Base-by-base conservation (phyloP, 2,888 invertebrate genomes). In the Ecdyonurus torrentis region DNA sequence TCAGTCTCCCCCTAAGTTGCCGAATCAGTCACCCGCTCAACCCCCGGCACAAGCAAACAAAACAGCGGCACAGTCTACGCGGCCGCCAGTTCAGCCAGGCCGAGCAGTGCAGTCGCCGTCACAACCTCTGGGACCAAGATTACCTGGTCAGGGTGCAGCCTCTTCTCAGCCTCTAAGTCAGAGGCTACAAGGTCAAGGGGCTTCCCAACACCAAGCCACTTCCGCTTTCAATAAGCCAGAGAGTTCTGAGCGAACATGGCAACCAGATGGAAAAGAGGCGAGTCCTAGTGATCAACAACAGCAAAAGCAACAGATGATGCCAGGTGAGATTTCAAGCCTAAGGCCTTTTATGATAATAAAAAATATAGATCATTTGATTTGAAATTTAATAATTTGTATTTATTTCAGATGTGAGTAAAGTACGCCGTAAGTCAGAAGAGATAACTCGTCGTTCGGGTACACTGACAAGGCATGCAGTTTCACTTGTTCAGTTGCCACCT, bases 401-500 rank as follows among this genome's bases (percentile, higher is more conserved):
- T 37, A 15, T 37, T 37, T 5, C 37, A 37, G 37, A 37, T 37
- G 7, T 37, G 67, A 69, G 72, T 68, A 68, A 68, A 69, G 67
- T 68, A 71, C 71, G 64, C 69, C 69, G 66, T 70, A 71, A 24
- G 73, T 10, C 64, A 64, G 62, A 64, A 64, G 55, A 66, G 67
- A 23, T 19, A 18, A 58, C 20, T 24, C 58, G 2, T 19, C 59
- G 23, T 24, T 74, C 75, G 37, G 75, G 77, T 15, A 72, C 79
- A 62, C 72, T 83, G 2, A 83, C 83, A 18, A 79, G 86, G 66
- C 84, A 83, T 67, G 87, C 87, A 5, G 88, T 85, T 37, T 85
- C 88, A 61, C 76, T 91, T 65, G 87, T 88, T 15, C 87, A 87
- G 72, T 77, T 91, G 63, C 91, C 91, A 60, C 90, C 90, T 15